Conservation (phyloP, 2,797 vertebrate genomes). For the Decapterus maruadsi region DNA sequence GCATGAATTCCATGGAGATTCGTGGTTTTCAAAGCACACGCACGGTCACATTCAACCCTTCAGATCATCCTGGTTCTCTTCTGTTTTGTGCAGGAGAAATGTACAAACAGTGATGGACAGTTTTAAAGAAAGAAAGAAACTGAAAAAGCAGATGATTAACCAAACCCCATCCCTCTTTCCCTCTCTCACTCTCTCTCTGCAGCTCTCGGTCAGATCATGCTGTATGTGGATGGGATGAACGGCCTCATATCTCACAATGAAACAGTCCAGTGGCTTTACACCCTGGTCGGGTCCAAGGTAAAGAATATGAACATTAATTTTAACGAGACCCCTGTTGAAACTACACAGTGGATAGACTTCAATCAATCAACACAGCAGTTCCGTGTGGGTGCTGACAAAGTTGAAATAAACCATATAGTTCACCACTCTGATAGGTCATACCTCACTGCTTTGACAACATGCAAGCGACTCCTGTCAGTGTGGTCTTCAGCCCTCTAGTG, state of each 20-base stretch:
- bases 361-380: conserved; percentile 3
- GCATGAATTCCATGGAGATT: not conserved
- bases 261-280: conserved; percentile 97
- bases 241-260: conserved; percentile 96
- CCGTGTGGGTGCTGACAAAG: conserved; percentile 31
- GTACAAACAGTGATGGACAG: not conserved
- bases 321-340: not conserved
- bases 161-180: conserved; percentile 4
- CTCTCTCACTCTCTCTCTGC: conserved; percentile 32
- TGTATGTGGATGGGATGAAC: conserved; percentile 99
- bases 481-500: conserved; percentile 75
- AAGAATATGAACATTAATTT: conserved; percentile 52
- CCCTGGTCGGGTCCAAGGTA: conserved; percentile 97
- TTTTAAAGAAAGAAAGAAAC: conserved; percentile 10
- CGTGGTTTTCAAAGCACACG: not conserved
- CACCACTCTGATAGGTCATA: not conserved
- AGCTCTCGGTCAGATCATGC: conserved; percentile 99
- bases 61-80: not conserved
- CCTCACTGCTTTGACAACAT: conserved; percentile 19
- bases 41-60: not conserved
- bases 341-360: not conserved
- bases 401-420: conserved; percentile 12
- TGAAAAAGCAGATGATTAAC: conserved; percentile 34
- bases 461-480: not conserved
- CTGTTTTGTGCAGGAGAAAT: not conserved